Base-by-base conservation (phyloP, 2,797 vertebrate genomes). In the Pteronotus mesoamericanus region DNA sequence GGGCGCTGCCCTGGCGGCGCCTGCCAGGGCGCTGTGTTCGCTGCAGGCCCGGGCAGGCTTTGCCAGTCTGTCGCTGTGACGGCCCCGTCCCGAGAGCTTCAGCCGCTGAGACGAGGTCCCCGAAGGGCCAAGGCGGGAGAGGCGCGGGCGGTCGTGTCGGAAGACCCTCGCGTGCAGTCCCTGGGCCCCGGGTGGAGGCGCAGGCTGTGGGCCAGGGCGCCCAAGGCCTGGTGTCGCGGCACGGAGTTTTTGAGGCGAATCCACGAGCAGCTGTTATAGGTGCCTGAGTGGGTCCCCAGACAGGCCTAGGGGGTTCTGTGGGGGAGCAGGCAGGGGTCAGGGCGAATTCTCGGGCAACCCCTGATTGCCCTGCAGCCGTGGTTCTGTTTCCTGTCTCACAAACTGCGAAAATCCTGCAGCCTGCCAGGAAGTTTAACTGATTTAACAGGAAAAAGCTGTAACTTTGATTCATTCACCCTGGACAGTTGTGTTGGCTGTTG, bases 181-280 rank as follows among this genome's bases (percentile, higher is more conserved):
- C n/a, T n/a, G n/a, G n/a, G n/a, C n/a, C n/a, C n/a, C n/a, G n/a
- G n/a, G n/a, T n/a, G n/a, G n/a, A n/a, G n/a, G n/a, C n/a, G n/a
- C n/a, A n/a, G 64, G 9, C 46, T 34, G 15, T 16, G 9, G 55
- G 55, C 55, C 22, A 16, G 53, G 39, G 7, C 2, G n/a, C 3
- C 5, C 18, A 0, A 1, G 0, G 3, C 4, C 26, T 1, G n/a
- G 5, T 3, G 34, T 8, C 3, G 12, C 32, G 3, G 21, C 0
- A 4, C 32, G 6, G 0, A 16, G 29, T 42, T 7, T 15, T 2
- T 10, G 21, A 6, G 11, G 16, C 37, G 18, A 0, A 0, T 10
- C 64, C 46, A 0, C 0, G 0, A n/a, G 37, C 24, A 14, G 64
- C 26, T 10, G 69, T n/a, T 37, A 21, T 1, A 0, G 5, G 32